Evolutionary conservation across 1,140 invertebrate genomes (phyloP).

Genomic region (Trinorchestia longiramus): DNA sequence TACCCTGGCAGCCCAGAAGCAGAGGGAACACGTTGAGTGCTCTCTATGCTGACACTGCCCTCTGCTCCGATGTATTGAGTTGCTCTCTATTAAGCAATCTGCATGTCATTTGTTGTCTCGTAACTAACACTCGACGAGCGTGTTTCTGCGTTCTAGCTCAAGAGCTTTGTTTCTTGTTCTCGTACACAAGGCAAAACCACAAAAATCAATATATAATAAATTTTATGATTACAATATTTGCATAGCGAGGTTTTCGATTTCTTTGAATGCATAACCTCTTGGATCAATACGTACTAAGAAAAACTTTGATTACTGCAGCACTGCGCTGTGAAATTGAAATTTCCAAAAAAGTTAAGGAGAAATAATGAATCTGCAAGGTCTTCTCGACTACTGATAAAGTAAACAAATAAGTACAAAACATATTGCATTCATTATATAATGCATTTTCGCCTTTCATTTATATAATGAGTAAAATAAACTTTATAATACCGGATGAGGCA

Average conservation of each 20-base stretch:
- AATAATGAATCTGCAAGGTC: neutral
- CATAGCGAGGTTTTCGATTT: neutral
- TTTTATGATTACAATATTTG: neutral
- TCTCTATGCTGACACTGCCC: neutral
- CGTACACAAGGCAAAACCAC: neutral
- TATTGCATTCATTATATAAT: no score
- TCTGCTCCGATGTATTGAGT: conserved; percentile 33
- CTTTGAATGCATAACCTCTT: neutral
- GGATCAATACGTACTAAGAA: neutral
- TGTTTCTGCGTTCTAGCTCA: neutral
- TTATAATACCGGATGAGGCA: no score
- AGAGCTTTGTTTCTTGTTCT: neutral
- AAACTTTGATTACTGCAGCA: neutral
- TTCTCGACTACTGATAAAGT: neutral
- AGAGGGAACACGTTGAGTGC: neutral
- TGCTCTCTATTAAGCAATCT: conserved; percentile 46
- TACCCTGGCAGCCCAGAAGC: neutral
- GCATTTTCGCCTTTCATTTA: no score
- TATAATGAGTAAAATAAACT: no score
- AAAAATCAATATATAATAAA: neutral
- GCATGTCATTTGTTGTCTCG: conserved; percentile 21
- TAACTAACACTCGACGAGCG: neutral
- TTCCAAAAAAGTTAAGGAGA: neutral
- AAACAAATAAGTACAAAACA: no score
- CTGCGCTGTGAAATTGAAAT: neutral